Base-by-base conservation (phyloP, 2,888 invertebrate species). In the Drosophila quinaria region DNA sequence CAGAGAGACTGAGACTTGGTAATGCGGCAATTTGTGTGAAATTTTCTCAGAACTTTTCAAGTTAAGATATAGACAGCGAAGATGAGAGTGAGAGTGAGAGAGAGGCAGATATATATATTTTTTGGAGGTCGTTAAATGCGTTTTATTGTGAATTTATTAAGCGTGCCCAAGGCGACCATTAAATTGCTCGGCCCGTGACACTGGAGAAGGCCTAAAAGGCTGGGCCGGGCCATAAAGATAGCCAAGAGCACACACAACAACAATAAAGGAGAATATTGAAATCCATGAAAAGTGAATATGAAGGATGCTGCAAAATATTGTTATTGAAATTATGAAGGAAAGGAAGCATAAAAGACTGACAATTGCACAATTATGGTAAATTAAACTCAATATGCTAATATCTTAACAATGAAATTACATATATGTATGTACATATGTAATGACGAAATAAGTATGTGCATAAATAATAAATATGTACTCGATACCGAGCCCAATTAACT, bases 81-180 rank as follows among this genome's bases (percentile, higher is more conserved):
- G n/a, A n/a, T n/a, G n/a, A n/a, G n/a, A n/a, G n/a, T n/a, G 22
- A 52, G 47, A 15, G 39, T n/a, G 33, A 22, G 44, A 54, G 29
- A 51, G 13, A 29, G 54, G 49, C 47, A 37, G 64, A 25, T 22
- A 29, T 49, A 62, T 22, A 25, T 25, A 25, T 25, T 25, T 58
- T 69, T 52, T 59, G 56, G 49, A 58, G 51, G 39, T 49, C 51
- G 75, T 55, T 59, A 88, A 89, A 84, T 82, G 90, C 83, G 86
- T 84, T 84, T 90, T 84, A 90, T 84, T 84, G 87, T 88, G 77
- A 84, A 84, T 84, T 90, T 84, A 84, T 84, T 84, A 84, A 84
- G 90, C 90, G 90, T 90, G 84, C 84, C 84, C 90, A 76, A 69
- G 90, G 84, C 90, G 87, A 56, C 86, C 90, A 90, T 84, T 88